phyloP scores from a whole-genome alignment of 2,113 vertebrate genomes.

The Calidris pugnax region DNA sequence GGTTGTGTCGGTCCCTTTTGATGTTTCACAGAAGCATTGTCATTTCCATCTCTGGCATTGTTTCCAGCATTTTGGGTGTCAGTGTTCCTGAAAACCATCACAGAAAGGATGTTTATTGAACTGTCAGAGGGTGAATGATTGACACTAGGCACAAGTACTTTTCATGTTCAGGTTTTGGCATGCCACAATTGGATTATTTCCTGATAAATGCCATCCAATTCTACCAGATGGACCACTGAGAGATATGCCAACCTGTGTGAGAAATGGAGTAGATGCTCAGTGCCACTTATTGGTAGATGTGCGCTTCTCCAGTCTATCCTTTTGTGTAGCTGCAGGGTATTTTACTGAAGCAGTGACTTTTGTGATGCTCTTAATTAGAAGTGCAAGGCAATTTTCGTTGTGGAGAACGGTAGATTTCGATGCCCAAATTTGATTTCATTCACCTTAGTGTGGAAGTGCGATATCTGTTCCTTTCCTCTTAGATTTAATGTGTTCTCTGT shows the following conservation, averaged over 20 bases:
- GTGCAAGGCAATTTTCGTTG: slow-evolving; percentile 21
- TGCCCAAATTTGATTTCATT: slow-evolving; percentile 23
- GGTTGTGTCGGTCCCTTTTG: slow-evolving; percentile 59
- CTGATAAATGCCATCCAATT: slow-evolving; percentile 77
- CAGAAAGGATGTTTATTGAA: slow-evolving; percentile 74
- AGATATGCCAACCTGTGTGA: slow-evolving; percentile 72
- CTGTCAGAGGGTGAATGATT: slow-evolving; percentile 76
- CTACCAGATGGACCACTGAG: slow-evolving; percentile 67
- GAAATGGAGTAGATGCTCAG: slow-evolving; percentile 59
- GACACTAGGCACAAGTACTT: slow-evolving; percentile 73
- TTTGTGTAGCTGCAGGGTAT: slow-evolving; percentile 67
- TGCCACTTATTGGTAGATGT: slow-evolving; percentile 66
- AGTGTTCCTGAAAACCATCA: slow-evolving; percentile 70
- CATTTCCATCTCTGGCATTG: slow-evolving; percentile 68
- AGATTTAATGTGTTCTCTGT: background rate
- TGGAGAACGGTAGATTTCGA: slow-evolving; percentile 2
- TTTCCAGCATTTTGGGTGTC: slow-evolving; percentile 63
- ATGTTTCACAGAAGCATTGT: slow-evolving; percentile 61
- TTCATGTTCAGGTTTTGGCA: slow-evolving; percentile 75
- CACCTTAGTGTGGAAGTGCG: background rate
- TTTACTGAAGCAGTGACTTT: slow-evolving; percentile 65
- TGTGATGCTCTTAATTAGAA: slow-evolving; percentile 60
- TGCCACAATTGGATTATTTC: slow-evolving; percentile 76
- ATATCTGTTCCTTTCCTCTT: slow-evolving; percentile 5
- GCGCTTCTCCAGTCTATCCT: slow-evolving; percentile 60